Evolutionary conservation across 2,797 vertebrate genomes (phyloP), one percentile per base, ranked within the genome.

Genomic region (Aphelocoma californica): DNA sequence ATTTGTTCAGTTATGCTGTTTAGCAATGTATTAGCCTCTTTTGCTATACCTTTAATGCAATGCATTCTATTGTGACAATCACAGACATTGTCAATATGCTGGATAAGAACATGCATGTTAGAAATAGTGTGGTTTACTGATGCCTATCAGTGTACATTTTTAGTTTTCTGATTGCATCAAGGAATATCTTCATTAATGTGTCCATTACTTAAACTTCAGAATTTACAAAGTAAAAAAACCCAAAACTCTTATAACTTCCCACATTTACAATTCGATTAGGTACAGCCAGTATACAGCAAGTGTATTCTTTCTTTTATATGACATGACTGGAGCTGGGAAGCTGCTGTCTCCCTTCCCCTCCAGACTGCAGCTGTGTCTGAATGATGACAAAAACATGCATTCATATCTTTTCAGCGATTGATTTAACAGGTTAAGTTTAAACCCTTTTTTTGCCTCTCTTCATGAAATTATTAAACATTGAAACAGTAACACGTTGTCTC

Each of bases 331-430:
- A 42, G 12, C 66, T 86, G 45, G 18, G 19, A 60, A 60, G 25
- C 36, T 74, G 77, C 34, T 3, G 1, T 42, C n/a, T 51, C n/a
- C 40, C 19, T 66, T 74, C 23, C 42, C 6, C 24, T 32, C n/a
- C 34, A 38, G 7, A 4, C 0, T 34, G 38, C 38, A 53, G 8
- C 18, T 79, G 18, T 47, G 31, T 62, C 54, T 66, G 34, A 48
- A 54, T 53, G 40, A 42, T 44, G 32, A 32, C 23, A 24, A 17
- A 32, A 42, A 31, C 10, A 8, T 62, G 31, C 38, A 44, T 57
- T 57, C 23, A 8, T n/a, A 16, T 62, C 2, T 48, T 87, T 75
- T 62, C 34, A 48, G 10, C 0, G 0, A 53, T 17, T 75, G 8
- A 44, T 36, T 67, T 44, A 61, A 51, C 18, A 65, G 2, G 6